Evolutionary conservation across 2,113 vertebrate species (phyloP).

Genomic region (Neodontobutis hainanensis): DNA sequence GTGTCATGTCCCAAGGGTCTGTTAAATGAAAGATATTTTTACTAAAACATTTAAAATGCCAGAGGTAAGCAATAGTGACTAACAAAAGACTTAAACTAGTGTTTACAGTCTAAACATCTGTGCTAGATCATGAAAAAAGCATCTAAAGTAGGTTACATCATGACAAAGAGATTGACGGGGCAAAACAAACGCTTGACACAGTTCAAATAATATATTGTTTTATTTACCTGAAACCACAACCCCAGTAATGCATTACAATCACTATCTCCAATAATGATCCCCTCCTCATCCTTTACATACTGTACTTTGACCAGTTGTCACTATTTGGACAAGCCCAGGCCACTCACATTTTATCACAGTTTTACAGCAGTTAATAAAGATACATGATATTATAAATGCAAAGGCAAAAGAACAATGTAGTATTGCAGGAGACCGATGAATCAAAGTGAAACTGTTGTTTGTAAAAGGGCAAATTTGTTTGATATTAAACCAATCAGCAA

Average conservation of each 20-base stretch:
- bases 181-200: constrained; percentile 3
- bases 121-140: no score
- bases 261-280: constrained; percentile 74
- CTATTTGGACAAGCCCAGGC: constrained; percentile 55
- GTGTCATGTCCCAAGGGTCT: no score
- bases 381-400: constrained; percentile 76
- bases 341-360: constrained; percentile 82
- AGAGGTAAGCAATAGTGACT: no score
- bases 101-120: no score
- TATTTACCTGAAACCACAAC: constrained; percentile 93
- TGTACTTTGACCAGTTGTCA: constrained; percentile 80
- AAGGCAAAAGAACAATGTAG: constrained; percentile 72
- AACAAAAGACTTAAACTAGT: no score
- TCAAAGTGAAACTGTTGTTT: constrained; percentile 43
- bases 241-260: constrained; percentile 83
- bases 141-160: no score
- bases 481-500: constrained; percentile 24
- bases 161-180: background rate
- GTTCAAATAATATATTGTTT: constrained; percentile 75
- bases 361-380: constrained; percentile 87
- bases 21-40: no score
- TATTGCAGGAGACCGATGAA: constrained; percentile 66
- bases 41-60: no score
- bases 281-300: constrained; percentile 79
- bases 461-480: constrained; percentile 21